Evolutionary conservation across 1,140 invertebrate species (phyloP).

Genomic region (Aethina tumida): DNA sequence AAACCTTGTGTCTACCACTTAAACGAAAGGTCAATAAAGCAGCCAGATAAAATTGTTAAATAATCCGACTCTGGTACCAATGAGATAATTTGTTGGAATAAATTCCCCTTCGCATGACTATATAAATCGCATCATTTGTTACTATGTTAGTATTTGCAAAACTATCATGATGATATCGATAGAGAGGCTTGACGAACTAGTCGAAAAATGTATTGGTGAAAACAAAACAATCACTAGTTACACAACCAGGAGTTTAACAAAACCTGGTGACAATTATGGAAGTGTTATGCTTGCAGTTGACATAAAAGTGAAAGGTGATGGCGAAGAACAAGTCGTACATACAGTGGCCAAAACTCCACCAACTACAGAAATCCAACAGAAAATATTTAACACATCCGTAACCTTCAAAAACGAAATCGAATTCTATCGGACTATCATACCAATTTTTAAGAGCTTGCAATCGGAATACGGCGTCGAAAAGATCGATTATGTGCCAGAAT

Average conservation of each 20-base stretch:
- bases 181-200: background rate
- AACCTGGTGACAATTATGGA: conserved; percentile 48
- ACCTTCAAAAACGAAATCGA: conserved; percentile 34
- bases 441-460: conserved; percentile 18
- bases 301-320: conserved; percentile 19
- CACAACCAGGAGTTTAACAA: conserved; percentile 34
- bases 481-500: conserved; percentile 16
- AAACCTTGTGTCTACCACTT: no score
- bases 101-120: no score
- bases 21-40: no score
- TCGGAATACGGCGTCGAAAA: no score
- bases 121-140: no score
- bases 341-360: no score
- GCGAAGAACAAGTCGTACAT: no score
- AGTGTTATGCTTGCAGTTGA: conserved; percentile 41
- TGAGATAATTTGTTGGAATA: no score
- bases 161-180: no score
- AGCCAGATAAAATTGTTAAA: no score
- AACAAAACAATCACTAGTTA: conserved; percentile 2
- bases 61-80: no score
- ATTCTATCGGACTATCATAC: conserved; percentile 18
- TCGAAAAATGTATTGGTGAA: background rate
- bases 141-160: no score
- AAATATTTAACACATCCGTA: conserved; percentile 30
- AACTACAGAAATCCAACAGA: conserved; percentile 27